Evolutionary conservation across 1,140 invertebrate genomes (phyloP).

Genomic region (Euschistus heros): DNA sequence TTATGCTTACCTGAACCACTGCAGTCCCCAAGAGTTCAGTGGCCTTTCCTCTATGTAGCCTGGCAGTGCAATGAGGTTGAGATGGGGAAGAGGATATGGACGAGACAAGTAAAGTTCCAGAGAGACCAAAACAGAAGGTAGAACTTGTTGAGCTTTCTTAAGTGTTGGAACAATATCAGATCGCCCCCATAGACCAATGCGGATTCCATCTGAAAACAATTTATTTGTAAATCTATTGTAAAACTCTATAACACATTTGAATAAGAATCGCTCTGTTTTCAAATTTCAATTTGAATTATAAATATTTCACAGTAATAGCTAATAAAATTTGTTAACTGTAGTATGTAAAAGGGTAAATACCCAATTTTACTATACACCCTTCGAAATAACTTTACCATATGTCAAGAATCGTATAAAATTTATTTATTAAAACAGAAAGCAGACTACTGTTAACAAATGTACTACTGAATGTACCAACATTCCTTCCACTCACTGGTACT

Average conservation of each 20-base stretch:
- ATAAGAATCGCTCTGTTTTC: too few species aligned
- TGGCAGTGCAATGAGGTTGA: constrained; percentile 76
- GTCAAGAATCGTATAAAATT: too few species aligned
- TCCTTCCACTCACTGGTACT: too few species aligned
- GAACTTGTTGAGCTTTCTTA: constrained; percentile 48
- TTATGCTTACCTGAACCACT: constrained; percentile 54
- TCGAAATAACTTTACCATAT: too few species aligned
- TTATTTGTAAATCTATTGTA: background rate
- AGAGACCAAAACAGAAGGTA: constrained; percentile 49
- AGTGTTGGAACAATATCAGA: constrained; percentile 53
- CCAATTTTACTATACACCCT: too few species aligned
- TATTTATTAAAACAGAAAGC: too few species aligned
- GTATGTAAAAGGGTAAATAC: too few species aligned
- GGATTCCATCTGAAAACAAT: constrained; percentile 27
- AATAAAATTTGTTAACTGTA: too few species aligned
- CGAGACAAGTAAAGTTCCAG: constrained; percentile 59
- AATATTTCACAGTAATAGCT: background rate
- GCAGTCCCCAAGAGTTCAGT: constrained; percentile 64
- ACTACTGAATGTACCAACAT: too few species aligned
- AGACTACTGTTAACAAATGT: too few species aligned
- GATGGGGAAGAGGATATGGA: constrained; percentile 55
- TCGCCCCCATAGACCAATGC: constrained; percentile 58
- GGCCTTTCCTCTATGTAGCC: constrained; percentile 52
- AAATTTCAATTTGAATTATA: too few species aligned
- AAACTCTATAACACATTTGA: too few species aligned